phyloP scores from a whole-genome alignment of 2,888 invertebrate species.

The Xylophagus ater region DNA sequence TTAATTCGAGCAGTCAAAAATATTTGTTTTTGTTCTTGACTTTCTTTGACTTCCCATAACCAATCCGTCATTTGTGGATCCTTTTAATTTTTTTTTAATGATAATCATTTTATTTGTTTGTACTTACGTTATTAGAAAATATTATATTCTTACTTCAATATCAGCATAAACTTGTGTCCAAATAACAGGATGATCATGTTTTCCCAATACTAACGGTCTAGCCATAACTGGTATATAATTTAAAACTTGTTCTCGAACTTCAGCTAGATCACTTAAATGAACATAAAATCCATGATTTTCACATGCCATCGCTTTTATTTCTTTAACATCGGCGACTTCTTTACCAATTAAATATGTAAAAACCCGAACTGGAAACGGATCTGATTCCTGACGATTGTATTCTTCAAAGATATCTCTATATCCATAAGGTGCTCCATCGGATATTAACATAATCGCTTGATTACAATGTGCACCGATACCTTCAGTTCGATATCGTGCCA shows the following conservation, averaged over 20 bases:
- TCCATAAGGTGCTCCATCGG: conserved; percentile 95
- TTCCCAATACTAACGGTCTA: conserved; percentile 80
- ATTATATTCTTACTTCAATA: conserved; percentile 53
- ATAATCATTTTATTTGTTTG: not conserved
- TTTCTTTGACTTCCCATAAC: conserved; percentile 76
- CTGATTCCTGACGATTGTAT: conserved; percentile 74
- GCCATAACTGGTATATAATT: conserved; percentile 97
- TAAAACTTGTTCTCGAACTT: conserved; percentile 92
- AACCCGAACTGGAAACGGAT: conserved; percentile 75
- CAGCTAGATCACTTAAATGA: conserved; percentile 91
- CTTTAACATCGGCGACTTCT: conserved; percentile 82
- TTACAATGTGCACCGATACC: conserved; percentile 65
- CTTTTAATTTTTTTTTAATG: conserved; percentile 32
- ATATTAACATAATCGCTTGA: conserved; percentile 96
- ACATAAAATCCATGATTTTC: conserved; percentile 93
- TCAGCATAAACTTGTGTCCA: conserved; percentile 98
- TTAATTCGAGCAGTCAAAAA: conserved; percentile 51
- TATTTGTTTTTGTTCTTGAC: conserved; percentile 65
- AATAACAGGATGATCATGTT: conserved; percentile 76
- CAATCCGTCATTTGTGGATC: conserved; percentile 86
- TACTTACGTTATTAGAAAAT: not conserved
- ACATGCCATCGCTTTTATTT: conserved; percentile 98
- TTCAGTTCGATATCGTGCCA: conserved; percentile 53
- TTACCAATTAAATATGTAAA: conserved; percentile 97
- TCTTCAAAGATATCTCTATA: conserved; percentile 84